phyloP scores from a whole-genome alignment of 1,140 invertebrate genomes.

The Caenorhabditis briggsae region DNA sequence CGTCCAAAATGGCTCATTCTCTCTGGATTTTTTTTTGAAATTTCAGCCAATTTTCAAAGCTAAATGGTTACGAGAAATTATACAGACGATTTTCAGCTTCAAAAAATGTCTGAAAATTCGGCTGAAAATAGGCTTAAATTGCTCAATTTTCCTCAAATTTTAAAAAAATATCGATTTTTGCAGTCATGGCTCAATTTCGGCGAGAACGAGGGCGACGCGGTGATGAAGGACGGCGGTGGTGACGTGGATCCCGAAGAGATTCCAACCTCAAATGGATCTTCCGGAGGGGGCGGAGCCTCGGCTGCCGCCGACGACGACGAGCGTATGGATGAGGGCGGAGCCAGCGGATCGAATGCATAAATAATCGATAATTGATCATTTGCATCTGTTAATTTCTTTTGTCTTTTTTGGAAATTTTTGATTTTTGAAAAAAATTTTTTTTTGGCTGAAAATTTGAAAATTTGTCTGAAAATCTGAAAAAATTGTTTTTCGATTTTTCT shows the following conservation, averaged over 20 bases:
- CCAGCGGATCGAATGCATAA: constrained; percentile 40
- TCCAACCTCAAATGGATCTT: too few relatives aligned
- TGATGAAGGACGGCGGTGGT: constrained; percentile 56
- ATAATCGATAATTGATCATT: background rate
- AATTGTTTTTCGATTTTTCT: background rate
- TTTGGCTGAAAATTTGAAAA: too few relatives aligned
- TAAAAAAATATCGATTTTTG: constrained; percentile 51
- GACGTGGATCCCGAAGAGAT: background rate
- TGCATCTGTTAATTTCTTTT: background rate
- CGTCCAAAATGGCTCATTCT: too few relatives aligned
- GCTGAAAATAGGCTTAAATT: background rate
- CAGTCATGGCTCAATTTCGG: constrained; percentile 73
- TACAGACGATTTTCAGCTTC: too few relatives aligned
- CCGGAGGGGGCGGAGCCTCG: too few relatives aligned
- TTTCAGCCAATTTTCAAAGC: too few relatives aligned
- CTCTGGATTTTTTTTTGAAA: too few relatives aligned
- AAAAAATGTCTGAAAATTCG: too few relatives aligned
- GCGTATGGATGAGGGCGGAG: constrained; percentile 30
- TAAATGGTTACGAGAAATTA: too few relatives aligned
- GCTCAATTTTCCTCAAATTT: constrained; percentile 39
- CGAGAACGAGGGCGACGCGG: constrained; percentile 70
- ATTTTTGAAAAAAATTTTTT: background rate
- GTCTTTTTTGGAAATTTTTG: background rate
- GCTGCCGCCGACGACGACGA: background rate
- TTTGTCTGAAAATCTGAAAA: background rate